phyloP scores from a whole-genome alignment of 1,140 invertebrate genomes.

The Drosophila melanogaster region DNA sequence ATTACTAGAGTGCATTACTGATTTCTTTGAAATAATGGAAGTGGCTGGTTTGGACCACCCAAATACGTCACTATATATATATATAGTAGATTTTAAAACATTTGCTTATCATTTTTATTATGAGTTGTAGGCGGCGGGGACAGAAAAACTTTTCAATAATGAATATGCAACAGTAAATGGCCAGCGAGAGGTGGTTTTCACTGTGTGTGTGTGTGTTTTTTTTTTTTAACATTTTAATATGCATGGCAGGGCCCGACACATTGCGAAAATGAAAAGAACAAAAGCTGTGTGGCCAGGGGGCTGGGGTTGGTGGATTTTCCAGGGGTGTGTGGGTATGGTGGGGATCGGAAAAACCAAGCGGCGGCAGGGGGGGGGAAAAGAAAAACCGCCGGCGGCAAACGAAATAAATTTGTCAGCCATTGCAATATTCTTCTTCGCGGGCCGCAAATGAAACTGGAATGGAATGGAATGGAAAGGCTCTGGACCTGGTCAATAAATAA shows the following conservation, averaged over 20 bases:
- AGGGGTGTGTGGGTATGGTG: not conserved
- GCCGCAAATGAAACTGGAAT: slow-evolving; percentile 45
- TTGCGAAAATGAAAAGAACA: slow-evolving; percentile 59
- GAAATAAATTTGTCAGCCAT: slow-evolving; percentile 81
- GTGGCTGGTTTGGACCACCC: too few relatives aligned
- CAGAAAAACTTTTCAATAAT: slow-evolving; percentile 70
- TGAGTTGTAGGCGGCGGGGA: slow-evolving; percentile 23
- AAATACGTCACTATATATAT: too few relatives aligned
- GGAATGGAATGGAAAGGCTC: slow-evolving; percentile 30
- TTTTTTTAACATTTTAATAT: slow-evolving; percentile 80
- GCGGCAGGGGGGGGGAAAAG: slow-evolving; percentile 45
- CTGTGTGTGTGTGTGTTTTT: slow-evolving; percentile 3
- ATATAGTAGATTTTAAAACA: slow-evolving; percentile 35
- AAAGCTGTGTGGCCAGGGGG: slow-evolving; percentile 1
- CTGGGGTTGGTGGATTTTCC: not conserved
- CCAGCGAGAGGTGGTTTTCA: slow-evolving; percentile 14
- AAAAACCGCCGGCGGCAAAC: slow-evolving; percentile 70
- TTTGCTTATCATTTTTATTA: slow-evolving; percentile 53
- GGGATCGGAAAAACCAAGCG: not conserved
- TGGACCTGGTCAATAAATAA: slow-evolving; percentile 73
- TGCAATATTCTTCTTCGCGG: slow-evolving; percentile 74
- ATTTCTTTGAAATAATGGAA: too few relatives aligned
- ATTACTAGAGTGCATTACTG: too few relatives aligned
- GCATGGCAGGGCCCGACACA: slow-evolving; percentile 73
- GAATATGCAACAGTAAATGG: slow-evolving; percentile 72